Conservation (phyloP, 23 tunicate genomes). For the Clavelina lepadiformis region DNA sequence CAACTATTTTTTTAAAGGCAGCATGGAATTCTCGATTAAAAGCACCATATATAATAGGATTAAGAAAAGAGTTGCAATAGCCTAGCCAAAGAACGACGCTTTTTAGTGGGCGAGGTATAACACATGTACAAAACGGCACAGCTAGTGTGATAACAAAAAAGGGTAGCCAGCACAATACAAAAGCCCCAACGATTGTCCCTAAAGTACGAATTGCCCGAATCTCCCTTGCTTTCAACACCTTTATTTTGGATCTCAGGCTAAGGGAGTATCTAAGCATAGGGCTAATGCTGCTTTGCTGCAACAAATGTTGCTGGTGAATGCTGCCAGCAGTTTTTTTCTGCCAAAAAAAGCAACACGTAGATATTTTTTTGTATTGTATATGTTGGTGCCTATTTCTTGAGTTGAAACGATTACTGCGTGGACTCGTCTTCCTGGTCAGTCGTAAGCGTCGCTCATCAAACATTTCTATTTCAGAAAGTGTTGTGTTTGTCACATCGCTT, state of each 20-base stretch:
- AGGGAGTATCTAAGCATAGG: slow-evolving; percentile 29
- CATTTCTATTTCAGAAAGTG: too few relatives aligned
- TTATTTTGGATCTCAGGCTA: slow-evolving; percentile 42
- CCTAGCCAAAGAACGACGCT: slow-evolving; percentile 72
- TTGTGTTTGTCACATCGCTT: too few relatives aligned
- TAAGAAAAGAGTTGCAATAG: slow-evolving; percentile 74
- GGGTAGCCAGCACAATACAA: slow-evolving; percentile 81
- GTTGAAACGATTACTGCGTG: too few relatives aligned
- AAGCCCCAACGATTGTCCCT: slow-evolving; percentile 83
- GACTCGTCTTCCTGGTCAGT: too few relatives aligned
- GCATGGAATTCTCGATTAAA: slow-evolving; percentile 67
- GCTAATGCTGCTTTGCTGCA: too few relatives aligned
- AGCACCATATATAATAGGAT: slow-evolving; percentile 78
- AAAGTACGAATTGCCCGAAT: slow-evolving; percentile 53
- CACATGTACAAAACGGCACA: slow-evolving; percentile 49
- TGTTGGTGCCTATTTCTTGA: too few relatives aligned
- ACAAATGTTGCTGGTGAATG: too few relatives aligned
- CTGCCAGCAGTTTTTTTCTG: too few relatives aligned
- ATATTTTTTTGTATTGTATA: too few relatives aligned
- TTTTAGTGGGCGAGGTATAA: slow-evolving; percentile 18
- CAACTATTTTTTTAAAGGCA: slow-evolving; percentile 32
- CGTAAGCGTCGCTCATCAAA: too few relatives aligned
- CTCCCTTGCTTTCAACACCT: slow-evolving; percentile 44
- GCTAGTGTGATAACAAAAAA: slow-evolving; percentile 61
- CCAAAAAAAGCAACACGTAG: too few relatives aligned